Evolutionary conservation across 2,797 vertebrate species (phyloP), one percentile per base, ranked within the genome.

Genomic region (Anas flavirostris): DNA sequence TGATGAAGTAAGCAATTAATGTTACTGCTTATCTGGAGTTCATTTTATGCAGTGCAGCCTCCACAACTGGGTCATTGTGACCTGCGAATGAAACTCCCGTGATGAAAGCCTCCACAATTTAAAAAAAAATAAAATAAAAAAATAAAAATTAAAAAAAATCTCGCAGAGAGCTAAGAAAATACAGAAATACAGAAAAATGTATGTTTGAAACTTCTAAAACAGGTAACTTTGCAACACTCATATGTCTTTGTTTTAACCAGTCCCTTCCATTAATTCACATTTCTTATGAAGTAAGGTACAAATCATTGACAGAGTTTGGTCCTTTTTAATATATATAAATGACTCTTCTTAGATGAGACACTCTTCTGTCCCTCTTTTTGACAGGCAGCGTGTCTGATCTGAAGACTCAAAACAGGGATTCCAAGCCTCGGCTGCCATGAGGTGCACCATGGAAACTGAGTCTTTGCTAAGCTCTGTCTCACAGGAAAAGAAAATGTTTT

Each of bases 1-100:
- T 96, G 93, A 92, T 48, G 52, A 91, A 84, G 86, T 84, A 64
- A 81, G 89, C 64, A 97, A 80, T 85, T 70, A 80, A 95, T 69
- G 75, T 94, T 90, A 67, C 75, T 76, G 86, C 94, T 95, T 97
- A 95, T 91, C 94, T 96, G 79, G 64, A 95, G 77, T 68, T 95
- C 72, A 77, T 69, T 96, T 97, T 95, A 46, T 86, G 93, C 26
- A 9, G 91, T 67, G 58, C 90, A 96, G 89, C 84, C 91, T 93
- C 85, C 90, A 48, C 82, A 80, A 63, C 73, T 12, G 4, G 91
- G 94, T 90, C 91, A 85, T 55, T 26, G 48, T 82, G 91, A 97
- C 95, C 94, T 91, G 10, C 0, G 0, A 58, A 68, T 74, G 66
- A 85, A 86, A 63, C 53, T 53, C 2, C 2, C 31, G 43, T 60